A percentile compares a stretch with the other conserved stretches of the same genome.
These are phyloP conservation scores for Drosophila phalerata DNA, from an alignment of 2,888 invertebrate genomes.

Conservation along the genomic window DNA sequence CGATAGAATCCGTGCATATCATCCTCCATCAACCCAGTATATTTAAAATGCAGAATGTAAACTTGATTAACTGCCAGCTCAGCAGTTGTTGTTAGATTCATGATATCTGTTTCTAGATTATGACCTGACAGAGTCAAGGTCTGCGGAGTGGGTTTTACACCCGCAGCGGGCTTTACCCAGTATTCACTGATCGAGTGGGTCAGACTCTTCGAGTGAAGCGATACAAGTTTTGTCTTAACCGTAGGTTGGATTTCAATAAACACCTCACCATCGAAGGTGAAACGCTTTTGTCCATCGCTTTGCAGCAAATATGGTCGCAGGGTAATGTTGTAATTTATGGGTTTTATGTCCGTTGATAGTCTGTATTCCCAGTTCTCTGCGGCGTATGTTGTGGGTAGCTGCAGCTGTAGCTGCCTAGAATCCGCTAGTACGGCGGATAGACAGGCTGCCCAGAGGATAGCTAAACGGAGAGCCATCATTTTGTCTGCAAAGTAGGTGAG, in stretches of 20 bases:
- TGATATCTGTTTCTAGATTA: conserved; percentile 78
- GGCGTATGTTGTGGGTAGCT: conserved; percentile 40
- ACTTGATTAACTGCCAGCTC: conserved; percentile 76
- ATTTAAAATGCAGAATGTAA: conserved; percentile 86
- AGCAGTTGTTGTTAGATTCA: conserved; percentile 74
- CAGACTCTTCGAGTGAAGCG: conserved; percentile 87
- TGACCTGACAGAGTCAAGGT: background rate
- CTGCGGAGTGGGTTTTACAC: background rate
- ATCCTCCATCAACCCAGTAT: conserved; percentile 86
- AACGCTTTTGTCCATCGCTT: conserved; percentile 67
- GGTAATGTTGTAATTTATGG: conserved; percentile 86
- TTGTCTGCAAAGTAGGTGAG: conserved; percentile 30
- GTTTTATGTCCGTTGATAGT: conserved; percentile 84
- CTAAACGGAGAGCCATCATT: conserved; percentile 57
- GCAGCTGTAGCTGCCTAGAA: conserved; percentile 30
- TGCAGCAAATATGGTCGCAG: conserved; percentile 86
- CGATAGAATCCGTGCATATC: conserved; percentile 87
- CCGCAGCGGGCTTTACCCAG: conserved; percentile 53
- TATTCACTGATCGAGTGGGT: conserved; percentile 59
- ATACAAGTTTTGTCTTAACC: conserved; percentile 84
- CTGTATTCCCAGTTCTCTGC: conserved; percentile 69
- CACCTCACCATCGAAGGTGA: conserved; percentile 84
- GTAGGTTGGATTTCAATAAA: conserved; percentile 86
- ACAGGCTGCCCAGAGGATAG: conserved; percentile 57
- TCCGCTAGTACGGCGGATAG: conserved; percentile 57